Evolutionary conservation across 2,888 invertebrate genomes (phyloP).

Genomic region (Drosophila antonietae): DNA sequence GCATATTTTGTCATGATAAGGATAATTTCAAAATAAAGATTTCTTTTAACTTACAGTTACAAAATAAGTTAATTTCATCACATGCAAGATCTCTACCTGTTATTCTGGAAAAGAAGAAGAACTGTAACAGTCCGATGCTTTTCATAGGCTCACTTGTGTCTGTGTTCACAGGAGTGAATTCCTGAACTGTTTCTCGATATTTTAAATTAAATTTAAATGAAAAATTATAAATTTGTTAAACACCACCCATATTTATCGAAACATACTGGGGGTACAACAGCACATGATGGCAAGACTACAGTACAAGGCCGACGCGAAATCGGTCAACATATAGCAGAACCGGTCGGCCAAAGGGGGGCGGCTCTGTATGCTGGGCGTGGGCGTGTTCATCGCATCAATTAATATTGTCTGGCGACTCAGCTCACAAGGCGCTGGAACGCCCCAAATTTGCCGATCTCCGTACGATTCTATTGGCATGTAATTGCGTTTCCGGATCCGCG

Average conservation of each 20-base stretch:
- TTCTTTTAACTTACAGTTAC: not conserved
- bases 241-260: constrained; percentile 43
- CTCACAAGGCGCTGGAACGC: constrained; percentile 52
- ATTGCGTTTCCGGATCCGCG: constrained; percentile 26
- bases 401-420: constrained; percentile 51
- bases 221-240: not conserved
- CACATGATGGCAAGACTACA: constrained; percentile 73
- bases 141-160: not conserved
- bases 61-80: not conserved
- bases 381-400: constrained; percentile 51
- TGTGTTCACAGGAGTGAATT: constrained; percentile 1
- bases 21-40: constrained; percentile 5
- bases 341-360: constrained; percentile 64
- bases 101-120: not conserved
- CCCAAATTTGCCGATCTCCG: not conserved
- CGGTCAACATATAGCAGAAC: constrained; percentile 72
- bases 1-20: not conserved
- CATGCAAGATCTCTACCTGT: not conserved
- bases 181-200: not conserved
- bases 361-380: constrained; percentile 30
- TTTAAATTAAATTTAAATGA: not conserved
- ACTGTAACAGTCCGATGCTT: too few species aligned
- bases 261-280: constrained; percentile 70
- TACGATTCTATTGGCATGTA: not conserved
- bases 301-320: constrained; percentile 69